A percentile compares a stretch with the other conserved stretches of the same genome.
These are phyloP conservation scores for Drosophila pachea DNA, from an alignment of 1,140 invertebrate genomes.

Conservation along the genomic window DNA sequence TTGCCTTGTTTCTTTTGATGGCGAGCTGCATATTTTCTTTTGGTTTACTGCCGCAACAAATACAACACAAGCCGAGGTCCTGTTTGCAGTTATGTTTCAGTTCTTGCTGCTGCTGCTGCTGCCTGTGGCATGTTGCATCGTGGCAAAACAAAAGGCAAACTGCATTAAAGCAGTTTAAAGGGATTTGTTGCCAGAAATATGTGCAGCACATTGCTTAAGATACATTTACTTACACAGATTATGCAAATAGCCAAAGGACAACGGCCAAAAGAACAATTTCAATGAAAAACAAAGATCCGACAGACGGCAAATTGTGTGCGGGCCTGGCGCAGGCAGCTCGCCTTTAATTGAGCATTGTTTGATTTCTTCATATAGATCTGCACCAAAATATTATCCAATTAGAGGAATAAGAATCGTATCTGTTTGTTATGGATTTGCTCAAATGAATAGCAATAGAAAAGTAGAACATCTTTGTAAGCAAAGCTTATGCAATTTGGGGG, in stretches of 20 bases:
- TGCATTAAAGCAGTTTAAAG: constrained; percentile 43
- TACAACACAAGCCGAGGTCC: constrained; percentile 23
- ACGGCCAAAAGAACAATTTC: constrained; percentile 34
- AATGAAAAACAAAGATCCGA: constrained; percentile 3
- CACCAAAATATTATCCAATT: too few relatives aligned
- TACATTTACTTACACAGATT: constrained; percentile 25
- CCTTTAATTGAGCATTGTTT: neutral
- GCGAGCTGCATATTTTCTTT: constrained; percentile 42
- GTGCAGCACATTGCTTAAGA: constrained; percentile 31
- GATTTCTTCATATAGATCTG: too few relatives aligned
- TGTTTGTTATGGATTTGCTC: too few relatives aligned
- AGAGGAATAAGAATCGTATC: too few relatives aligned
- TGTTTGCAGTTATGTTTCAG: constrained; percentile 21
- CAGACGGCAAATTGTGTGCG: neutral
- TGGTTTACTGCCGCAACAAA: constrained; percentile 40
- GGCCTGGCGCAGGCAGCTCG: neutral
- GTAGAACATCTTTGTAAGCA: too few relatives aligned
- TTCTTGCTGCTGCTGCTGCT: constrained; percentile 6
- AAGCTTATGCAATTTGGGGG: too few relatives aligned
- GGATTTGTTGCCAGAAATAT: constrained; percentile 42
- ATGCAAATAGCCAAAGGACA: constrained; percentile 35
- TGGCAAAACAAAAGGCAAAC: constrained; percentile 33
- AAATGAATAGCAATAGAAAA: too few relatives aligned
- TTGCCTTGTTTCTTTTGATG: constrained; percentile 29
- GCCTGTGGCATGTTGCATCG: constrained; percentile 44